A percentile compares a stretch with the other conserved stretches of the same genome.
These are phyloP conservation scores for Pseudorhombus dupliciocellatus DNA, from an alignment of 2,113 vertebrate genomes.

Conservation along the genomic window DNA sequence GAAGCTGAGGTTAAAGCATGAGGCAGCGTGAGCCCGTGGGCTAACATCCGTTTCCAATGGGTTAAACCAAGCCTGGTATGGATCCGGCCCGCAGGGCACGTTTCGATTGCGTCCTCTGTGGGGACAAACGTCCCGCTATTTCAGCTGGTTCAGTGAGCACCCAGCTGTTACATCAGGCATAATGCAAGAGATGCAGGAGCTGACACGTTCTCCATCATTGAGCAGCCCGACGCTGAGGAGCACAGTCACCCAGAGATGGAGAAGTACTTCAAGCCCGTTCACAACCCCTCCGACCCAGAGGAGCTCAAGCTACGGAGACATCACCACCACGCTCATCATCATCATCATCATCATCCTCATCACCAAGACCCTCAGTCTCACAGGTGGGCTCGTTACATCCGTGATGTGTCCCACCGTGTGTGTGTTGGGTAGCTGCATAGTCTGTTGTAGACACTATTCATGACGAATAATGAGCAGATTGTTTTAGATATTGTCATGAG, in stretches of 20 bases:
- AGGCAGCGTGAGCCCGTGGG: neutral
- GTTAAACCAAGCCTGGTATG: constrained; percentile 38
- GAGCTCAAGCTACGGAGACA: constrained; percentile 60
- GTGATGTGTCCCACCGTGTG: neutral
- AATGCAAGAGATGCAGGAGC: constrained; percentile 53
- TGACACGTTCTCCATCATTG: constrained; percentile 50
- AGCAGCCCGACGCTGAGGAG: constrained; percentile 33
- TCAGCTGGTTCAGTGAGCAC: constrained; percentile 62
- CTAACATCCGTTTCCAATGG: neutral
- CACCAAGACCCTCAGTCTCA: constrained; percentile 57
- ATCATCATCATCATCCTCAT: constrained; percentile 23
- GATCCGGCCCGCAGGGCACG: constrained; percentile 49
- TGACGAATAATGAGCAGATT: too few species aligned
- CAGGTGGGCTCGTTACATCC: constrained; percentile 47
- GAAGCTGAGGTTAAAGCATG: neutral
- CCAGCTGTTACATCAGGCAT: constrained; percentile 68
- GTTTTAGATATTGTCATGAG: too few species aligned
- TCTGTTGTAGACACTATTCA: too few species aligned
- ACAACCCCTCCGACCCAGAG: constrained; percentile 50
- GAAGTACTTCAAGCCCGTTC: constrained; percentile 81
- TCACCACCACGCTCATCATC: constrained; percentile 23
- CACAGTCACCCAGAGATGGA: constrained; percentile 65
- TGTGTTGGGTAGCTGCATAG: too few species aligned
- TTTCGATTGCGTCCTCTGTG: constrained; percentile 64
- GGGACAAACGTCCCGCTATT: constrained; percentile 60